A percentile compares a stretch with the other conserved stretches of the same genome.
Evolutionary conservation across 2,797 vertebrate genomes (phyloP).

Genomic region (Emys orbicularis): DNA sequence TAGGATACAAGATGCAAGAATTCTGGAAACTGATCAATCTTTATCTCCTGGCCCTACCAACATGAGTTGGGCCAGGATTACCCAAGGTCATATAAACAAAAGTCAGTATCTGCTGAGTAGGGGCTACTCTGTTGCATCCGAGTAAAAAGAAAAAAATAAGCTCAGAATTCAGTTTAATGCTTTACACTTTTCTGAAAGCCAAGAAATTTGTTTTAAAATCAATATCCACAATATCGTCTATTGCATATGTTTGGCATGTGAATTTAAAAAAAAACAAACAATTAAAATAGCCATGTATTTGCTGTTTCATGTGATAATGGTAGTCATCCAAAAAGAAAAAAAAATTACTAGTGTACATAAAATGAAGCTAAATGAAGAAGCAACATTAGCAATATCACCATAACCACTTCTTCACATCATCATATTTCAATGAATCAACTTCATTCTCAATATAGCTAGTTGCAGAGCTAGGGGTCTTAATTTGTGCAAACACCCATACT

Average conservation of each 20-base stretch:
- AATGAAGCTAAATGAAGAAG: slow-evolving; percentile 51
- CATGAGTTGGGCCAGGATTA: neutral
- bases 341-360: slow-evolving; percentile 36
- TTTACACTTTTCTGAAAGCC: neutral
- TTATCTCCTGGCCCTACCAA: neutral
- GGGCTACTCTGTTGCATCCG: neutral
- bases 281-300: neutral
- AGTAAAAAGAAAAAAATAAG: neutral
- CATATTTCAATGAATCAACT: slow-evolving; percentile 66
- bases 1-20: neutral
- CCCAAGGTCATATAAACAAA: neutral
- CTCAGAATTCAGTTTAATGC: neutral
- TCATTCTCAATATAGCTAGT: slow-evolving; percentile 72
- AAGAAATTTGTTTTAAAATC: neutral
- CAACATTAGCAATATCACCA: slow-evolving; percentile 65
- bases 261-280: neutral
- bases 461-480: slow-evolving; percentile 65
- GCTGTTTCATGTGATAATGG: neutral
- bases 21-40: neutral
- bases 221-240: neutral
- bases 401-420: slow-evolving; percentile 60
- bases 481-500: slow-evolving; percentile 71
- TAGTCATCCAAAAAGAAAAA: slow-evolving; percentile 41
- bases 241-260: neutral
- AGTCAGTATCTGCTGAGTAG: neutral